phyloP scores from a whole-genome alignment of 2,797 vertebrate genomes.

The Enteromius afrohamiltoni region DNA sequence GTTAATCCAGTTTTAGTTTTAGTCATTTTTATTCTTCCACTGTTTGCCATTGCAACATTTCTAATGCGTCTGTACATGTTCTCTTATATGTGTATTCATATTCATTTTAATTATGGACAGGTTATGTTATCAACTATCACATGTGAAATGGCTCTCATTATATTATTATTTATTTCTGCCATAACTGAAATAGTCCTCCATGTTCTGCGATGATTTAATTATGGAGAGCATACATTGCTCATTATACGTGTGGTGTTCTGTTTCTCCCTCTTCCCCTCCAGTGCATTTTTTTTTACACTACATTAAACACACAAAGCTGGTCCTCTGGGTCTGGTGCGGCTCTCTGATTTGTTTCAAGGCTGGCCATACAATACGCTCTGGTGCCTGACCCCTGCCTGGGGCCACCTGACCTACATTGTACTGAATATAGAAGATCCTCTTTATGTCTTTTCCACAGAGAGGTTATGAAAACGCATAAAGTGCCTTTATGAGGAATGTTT shows the following conservation, averaged over 20 bases:
- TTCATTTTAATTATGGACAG: neutral
- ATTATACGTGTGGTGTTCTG: conserved; percentile 44
- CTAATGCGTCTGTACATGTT: neutral
- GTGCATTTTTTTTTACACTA: conserved; percentile 49
- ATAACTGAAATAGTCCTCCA: neutral
- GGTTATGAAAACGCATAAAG: conserved; percentile 66
- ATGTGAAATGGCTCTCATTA: neutral
- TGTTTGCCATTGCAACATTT: neutral
- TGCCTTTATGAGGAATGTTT: conserved; percentile 53
- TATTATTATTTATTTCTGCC: neutral
- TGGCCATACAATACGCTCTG: conserved; percentile 62
- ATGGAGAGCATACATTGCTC: conserved; percentile 13
- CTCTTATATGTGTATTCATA: neutral
- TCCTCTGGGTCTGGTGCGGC: conserved; percentile 60
- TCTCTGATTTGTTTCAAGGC: conserved; percentile 67
- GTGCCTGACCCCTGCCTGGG: conserved; percentile 72
- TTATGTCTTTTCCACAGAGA: conserved; percentile 67
- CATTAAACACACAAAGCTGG: conserved; percentile 60
- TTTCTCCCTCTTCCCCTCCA: conserved; percentile 34
- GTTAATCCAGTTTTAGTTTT: too few relatives aligned
- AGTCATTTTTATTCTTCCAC: neutral
- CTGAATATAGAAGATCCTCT: conserved; percentile 72
- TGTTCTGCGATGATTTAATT: conserved; percentile 31
- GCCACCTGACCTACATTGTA: conserved; percentile 71
- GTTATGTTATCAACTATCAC: neutral